Evolutionary conservation across 2,888 invertebrate genomes (phyloP).

Genomic region (Caenorhabditis drosophilae): DNA sequence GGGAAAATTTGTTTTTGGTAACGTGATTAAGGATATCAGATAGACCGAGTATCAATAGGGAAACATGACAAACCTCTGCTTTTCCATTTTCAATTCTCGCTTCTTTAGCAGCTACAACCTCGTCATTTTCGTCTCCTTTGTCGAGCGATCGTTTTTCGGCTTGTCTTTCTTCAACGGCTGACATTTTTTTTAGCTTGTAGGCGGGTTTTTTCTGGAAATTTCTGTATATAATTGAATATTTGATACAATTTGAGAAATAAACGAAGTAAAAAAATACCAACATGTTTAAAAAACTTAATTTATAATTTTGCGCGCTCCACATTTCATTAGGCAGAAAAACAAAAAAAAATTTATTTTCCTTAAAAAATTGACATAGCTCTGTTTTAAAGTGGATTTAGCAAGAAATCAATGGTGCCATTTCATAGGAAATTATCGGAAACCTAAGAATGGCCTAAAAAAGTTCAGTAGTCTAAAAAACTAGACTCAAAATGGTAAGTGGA

Average conservation of each 20-base stretch:
- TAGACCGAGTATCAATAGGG: too few species aligned
- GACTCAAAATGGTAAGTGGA: not conserved
- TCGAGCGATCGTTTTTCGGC: constrained; percentile 48
- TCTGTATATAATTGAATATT: not conserved
- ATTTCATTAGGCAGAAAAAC: too few species aligned
- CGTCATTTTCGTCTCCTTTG: constrained; percentile 49
- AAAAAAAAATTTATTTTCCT: too few species aligned
- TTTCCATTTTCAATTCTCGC: constrained; percentile 52
- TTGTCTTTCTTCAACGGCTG: constrained; percentile 53
- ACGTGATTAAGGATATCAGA: too few species aligned
- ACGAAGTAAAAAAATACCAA: not conserved
- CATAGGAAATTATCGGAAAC: not conserved
- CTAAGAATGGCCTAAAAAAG: not conserved
- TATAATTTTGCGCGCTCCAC: too few species aligned
- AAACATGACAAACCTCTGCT: constrained; percentile 47
- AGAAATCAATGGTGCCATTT: too few species aligned
- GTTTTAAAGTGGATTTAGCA: not conserved
- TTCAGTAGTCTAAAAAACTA: not conserved
- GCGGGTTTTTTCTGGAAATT: constrained; percentile 14
- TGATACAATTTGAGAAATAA: not conserved
- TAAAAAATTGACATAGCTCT: not conserved
- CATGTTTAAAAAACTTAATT: constrained; percentile 2
- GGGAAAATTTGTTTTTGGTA: not conserved
- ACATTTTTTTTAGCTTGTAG: constrained; percentile 36
- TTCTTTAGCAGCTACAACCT: constrained; percentile 47